Evolutionary conservation across 2,888 invertebrate species (phyloP).

Genomic region (Altica lythri): DNA sequence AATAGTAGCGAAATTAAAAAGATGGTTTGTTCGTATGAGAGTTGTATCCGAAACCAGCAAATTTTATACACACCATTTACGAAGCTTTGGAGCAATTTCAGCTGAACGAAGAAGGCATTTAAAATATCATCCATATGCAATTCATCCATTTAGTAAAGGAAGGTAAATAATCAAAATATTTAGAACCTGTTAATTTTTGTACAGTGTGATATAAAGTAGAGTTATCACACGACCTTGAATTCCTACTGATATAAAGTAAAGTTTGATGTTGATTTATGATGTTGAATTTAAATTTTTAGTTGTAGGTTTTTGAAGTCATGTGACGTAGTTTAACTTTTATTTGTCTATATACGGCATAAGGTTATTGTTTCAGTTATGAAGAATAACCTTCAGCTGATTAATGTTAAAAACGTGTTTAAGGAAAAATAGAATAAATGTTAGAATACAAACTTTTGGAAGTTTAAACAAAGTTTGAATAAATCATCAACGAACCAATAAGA

Average conservation of each 20-base stretch:
- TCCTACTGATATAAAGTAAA: not conserved
- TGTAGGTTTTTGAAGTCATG: too few relatives aligned
- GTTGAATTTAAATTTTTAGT: too few relatives aligned
- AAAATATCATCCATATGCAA: slow-evolving; percentile 39
- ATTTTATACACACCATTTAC: slow-evolving; percentile 45
- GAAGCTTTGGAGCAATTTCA: slow-evolving; percentile 47
- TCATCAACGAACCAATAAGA: too few relatives aligned
- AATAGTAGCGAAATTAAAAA: slow-evolving; percentile 26
- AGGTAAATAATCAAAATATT: slow-evolving; percentile 33
- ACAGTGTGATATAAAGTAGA: not conserved
- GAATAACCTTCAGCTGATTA: too few relatives aligned
- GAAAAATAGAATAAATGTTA: too few relatives aligned
- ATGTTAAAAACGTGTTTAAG: too few relatives aligned
- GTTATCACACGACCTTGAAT: not conserved
- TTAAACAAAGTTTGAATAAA: too few relatives aligned
- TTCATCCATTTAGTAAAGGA: slow-evolving; percentile 47
- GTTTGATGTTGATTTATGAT: too few relatives aligned
- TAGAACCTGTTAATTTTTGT: not conserved
- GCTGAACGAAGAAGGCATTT: slow-evolving; percentile 47
- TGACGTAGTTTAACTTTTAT: too few relatives aligned
- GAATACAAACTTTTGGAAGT: too few relatives aligned
- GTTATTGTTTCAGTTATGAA: too few relatives aligned
- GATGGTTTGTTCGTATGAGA: slow-evolving; percentile 38
- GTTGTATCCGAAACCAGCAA: slow-evolving; percentile 44
- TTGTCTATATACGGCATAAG: too few relatives aligned